These are phyloP conservation scores for Megalops atlanticus DNA, from an alignment of 2,113 vertebrate genomes.

Conservation along the genomic window DNA sequence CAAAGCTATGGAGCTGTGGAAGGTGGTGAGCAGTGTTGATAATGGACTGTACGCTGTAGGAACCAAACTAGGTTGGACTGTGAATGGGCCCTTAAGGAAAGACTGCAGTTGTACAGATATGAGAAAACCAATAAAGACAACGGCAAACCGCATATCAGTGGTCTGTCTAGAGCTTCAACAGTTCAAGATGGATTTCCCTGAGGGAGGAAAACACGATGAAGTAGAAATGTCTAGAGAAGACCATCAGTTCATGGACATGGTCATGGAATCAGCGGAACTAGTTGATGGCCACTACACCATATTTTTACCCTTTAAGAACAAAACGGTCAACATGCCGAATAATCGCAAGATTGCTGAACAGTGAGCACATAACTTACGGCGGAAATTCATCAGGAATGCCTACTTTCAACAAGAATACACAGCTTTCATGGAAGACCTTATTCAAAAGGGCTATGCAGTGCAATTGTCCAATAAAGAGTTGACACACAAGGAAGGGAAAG, in stretches of 20 bases:
- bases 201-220: background rate
- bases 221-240: background rate
- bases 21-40: background rate
- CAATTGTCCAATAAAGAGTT: background rate
- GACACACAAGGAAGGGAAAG: background rate
- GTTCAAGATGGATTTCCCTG: background rate
- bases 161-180: background rate
- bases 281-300: slow-evolving; percentile 12
- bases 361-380: background rate
- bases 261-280: background rate
- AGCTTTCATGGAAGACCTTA: background rate
- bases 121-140: no score
- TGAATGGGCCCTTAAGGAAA: background rate
- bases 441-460: background rate
- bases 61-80: background rate
- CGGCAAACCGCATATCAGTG: background rate
- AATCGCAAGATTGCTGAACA: background rate
- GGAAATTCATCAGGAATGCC: background rate
- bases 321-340: no score
- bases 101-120: background rate
- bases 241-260: background rate
- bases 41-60: background rate
- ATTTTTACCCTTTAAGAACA: background rate
- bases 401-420: background rate
- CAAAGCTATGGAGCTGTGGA: background rate